phyloP scores from a whole-genome alignment of 2,888 invertebrate genomes.

The Lochmaea crataegi region DNA sequence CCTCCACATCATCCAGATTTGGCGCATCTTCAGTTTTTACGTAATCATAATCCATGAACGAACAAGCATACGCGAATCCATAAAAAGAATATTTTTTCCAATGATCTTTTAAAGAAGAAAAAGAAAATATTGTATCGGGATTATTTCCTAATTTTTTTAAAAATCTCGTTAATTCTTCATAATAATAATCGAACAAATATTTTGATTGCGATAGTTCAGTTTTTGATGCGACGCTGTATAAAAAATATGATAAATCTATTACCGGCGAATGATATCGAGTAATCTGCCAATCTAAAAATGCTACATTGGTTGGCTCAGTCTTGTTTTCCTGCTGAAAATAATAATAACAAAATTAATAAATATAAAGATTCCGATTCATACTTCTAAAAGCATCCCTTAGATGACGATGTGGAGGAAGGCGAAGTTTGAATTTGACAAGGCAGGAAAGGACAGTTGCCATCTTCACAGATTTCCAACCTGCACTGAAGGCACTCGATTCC shows the following conservation, averaged over 20 bases:
- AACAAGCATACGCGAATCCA: conserved; percentile 19
- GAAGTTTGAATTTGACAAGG: too few relatives aligned
- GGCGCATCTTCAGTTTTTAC: conserved; percentile 15
- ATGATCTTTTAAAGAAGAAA: conserved; percentile 16
- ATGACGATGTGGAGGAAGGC: too few relatives aligned
- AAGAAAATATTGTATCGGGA: conserved; percentile 14
- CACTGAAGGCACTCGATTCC: too few relatives aligned
- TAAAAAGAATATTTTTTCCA: conserved; percentile 35
- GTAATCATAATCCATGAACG: background rate
- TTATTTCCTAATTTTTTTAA: conserved; percentile 22
- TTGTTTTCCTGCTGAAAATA: conserved; percentile 19
- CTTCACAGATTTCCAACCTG: too few relatives aligned
- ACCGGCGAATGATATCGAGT: conserved; percentile 25
- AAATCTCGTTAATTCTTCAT: conserved; percentile 7
- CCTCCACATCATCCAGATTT: conserved; percentile 14
- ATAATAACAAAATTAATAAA: background rate
- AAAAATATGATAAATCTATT: conserved; percentile 26
- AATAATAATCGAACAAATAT: conserved; percentile 26
- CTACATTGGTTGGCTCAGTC: conserved; percentile 17
- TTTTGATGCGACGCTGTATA: conserved; percentile 23
- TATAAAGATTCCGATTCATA: background rate
- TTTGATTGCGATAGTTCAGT: conserved; percentile 9
- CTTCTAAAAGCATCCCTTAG: too few relatives aligned
- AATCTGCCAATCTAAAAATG: conserved; percentile 34
- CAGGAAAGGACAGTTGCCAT: too few relatives aligned